Percentiles rank a stretch among this genome's conserved stretches.
Evolutionary conservation across 23 tunicate species (phyloP).

Genomic region (Ascidia mentula): DNA sequence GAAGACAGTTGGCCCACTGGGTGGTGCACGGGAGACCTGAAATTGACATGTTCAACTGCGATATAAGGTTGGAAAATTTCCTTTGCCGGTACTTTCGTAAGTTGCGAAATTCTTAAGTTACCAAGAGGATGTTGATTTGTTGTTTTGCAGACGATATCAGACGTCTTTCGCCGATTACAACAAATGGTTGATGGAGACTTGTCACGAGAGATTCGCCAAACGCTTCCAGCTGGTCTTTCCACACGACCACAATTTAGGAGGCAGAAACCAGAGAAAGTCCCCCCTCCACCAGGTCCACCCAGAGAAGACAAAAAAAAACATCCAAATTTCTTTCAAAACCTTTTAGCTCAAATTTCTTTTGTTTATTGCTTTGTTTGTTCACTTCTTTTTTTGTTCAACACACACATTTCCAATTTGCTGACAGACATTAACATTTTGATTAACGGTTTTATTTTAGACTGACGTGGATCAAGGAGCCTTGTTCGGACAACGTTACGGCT

Average conservation of each 20-base stretch:
- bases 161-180: constrained; percentile 18
- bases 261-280: constrained; percentile 41
- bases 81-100: neutral
- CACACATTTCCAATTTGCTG: too few species aligned
- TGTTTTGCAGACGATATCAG: constrained; percentile 60
- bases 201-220: constrained; percentile 54
- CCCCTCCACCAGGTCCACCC: constrained; percentile 42
- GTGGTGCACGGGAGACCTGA: constrained; percentile 58
- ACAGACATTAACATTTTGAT: too few species aligned
- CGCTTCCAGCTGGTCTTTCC: constrained; percentile 29
- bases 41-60: constrained; percentile 53
- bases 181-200: constrained; percentile 55
- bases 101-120: neutral
- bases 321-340: too few species aligned
- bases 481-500: constrained; percentile 22
- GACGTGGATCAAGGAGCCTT: constrained; percentile 29
- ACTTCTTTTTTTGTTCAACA: too few species aligned
- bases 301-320: too few species aligned
- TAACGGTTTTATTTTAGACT: neutral
- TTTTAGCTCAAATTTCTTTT: too few species aligned
- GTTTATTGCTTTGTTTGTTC: too few species aligned
- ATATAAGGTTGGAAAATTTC: constrained; percentile 46
- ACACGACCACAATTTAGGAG: constrained; percentile 51
- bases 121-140: too few species aligned
- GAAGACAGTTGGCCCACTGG: constrained; percentile 79